Percentiles rank a stretch among this genome's conserved stretches.
Conservation (phyloP, 2,888 invertebrate genomes). For the Agrochola lota region DNA sequence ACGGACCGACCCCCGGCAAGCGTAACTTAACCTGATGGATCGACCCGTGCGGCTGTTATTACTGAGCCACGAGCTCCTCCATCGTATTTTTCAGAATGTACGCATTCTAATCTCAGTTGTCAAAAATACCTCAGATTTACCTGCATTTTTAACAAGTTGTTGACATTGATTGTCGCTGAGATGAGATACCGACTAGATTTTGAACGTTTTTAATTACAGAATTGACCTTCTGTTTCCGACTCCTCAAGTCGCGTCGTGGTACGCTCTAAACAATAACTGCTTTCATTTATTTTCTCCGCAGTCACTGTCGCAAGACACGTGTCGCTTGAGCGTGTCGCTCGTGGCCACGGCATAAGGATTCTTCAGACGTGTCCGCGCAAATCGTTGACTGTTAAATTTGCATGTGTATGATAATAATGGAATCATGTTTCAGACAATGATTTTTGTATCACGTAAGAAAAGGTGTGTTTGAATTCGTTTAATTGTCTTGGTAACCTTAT, state of each 20-base stretch:
- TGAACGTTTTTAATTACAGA: no score
- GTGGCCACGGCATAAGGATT: not conserved
- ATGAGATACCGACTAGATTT: no score
- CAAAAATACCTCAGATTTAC: no score
- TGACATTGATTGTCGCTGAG: no score
- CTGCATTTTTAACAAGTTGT: no score
- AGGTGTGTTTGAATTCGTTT: slow-evolving; percentile 18
- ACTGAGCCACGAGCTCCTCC: no score
- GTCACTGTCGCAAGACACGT: not conserved
- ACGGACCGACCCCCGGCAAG: no score
- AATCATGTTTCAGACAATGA: slow-evolving; percentile 32
- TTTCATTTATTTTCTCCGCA: not conserved
- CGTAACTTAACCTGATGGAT: no score
- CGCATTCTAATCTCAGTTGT: no score
- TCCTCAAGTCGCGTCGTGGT: not conserved
- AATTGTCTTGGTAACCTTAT: not conserved
- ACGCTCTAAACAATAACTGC: not conserved
- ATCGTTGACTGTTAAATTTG: slow-evolving; percentile 27
- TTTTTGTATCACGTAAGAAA: slow-evolving; percentile 21
- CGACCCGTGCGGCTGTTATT: no score
- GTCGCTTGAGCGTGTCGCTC: not conserved
- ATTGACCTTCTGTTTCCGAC: no score
- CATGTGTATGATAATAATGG: slow-evolving; percentile 23
- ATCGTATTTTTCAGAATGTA: no score
- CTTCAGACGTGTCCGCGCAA: slow-evolving; percentile 49